Evolutionary conservation across 2,113 vertebrate species (phyloP).

Genomic region (Notiomystis cincta): DNA sequence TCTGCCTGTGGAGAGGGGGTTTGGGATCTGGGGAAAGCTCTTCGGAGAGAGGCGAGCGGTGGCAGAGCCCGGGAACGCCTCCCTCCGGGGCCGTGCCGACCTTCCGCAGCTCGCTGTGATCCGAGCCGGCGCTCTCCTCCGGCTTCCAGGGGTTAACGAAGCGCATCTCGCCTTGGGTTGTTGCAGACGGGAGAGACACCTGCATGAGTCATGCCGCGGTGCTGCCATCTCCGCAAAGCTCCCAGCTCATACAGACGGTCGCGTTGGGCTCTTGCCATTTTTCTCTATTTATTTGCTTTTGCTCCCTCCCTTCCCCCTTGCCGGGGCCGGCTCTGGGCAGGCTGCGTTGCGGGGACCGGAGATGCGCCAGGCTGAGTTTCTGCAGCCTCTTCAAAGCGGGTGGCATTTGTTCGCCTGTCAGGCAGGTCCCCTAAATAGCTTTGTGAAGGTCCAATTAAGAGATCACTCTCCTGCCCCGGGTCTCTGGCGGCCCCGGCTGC

Average conservation of each 20-base stretch:
- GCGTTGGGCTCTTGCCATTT: constrained; percentile 1
- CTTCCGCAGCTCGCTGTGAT: background rate
- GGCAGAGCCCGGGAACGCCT: background rate
- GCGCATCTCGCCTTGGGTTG: background rate
- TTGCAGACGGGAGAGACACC: constrained; percentile 2
- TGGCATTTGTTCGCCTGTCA: background rate
- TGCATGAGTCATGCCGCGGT: background rate
- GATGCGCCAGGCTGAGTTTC: background rate
- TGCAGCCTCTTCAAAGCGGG: background rate
- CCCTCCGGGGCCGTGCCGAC: background rate
- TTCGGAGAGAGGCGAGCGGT: rapidly evolving
- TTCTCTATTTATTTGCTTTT: background rate
- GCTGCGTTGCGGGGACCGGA: background rate
- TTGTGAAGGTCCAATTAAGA: constrained; percentile 12
- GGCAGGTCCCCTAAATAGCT: background rate
- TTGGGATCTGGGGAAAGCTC: background rate
- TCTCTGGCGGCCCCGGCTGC: background rate
- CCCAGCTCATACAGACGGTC: background rate
- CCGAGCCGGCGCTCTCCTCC: rapidly evolving
- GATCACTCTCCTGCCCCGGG: background rate
- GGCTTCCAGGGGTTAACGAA: background rate
- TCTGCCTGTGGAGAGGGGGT: background rate
- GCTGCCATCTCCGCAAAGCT: constrained; percentile 28
- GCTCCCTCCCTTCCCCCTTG: background rate
- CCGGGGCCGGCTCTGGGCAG: background rate